Conservation (phyloP, 2,113 vertebrate genomes). For the Apodemus speciosus region DNA sequence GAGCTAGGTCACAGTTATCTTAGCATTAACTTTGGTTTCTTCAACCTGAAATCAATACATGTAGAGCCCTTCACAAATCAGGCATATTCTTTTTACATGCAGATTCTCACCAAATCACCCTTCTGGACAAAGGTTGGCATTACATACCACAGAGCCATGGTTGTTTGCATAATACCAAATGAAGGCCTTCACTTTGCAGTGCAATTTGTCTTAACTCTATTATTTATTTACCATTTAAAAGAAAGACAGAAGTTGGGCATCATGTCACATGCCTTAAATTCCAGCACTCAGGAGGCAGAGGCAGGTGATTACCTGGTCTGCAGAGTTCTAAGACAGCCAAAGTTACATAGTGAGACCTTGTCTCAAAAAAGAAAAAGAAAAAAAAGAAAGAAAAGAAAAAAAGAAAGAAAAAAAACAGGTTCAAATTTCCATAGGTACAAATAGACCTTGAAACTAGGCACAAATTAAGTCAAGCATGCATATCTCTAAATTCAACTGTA, state of each 20-base stretch:
- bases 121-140: not conserved
- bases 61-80: not conserved
- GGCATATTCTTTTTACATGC: not conserved
- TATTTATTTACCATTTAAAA: constrained; percentile 9
- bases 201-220: not conserved
- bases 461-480: not conserved
- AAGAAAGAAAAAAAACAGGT: not conserved
- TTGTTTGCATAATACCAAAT: not conserved
- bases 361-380: not conserved
- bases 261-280: not conserved
- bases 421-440: not conserved
- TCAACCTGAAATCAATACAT: not conserved
- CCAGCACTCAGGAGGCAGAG: not conserved
- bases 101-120: not conserved
- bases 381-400: not conserved
- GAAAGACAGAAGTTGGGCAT: not conserved
- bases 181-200: not conserved
- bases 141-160: not conserved
- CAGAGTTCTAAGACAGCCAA: not conserved
- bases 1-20: not conserved
- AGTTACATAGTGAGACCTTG: not conserved
- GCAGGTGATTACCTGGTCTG: not conserved
- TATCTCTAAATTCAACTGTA: constrained; percentile 43
- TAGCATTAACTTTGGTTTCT: not conserved
- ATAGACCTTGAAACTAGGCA: not conserved